Evolutionary conservation across 2,888 invertebrate species (phyloP).

Genomic region (Cotesia congregata): DNA sequence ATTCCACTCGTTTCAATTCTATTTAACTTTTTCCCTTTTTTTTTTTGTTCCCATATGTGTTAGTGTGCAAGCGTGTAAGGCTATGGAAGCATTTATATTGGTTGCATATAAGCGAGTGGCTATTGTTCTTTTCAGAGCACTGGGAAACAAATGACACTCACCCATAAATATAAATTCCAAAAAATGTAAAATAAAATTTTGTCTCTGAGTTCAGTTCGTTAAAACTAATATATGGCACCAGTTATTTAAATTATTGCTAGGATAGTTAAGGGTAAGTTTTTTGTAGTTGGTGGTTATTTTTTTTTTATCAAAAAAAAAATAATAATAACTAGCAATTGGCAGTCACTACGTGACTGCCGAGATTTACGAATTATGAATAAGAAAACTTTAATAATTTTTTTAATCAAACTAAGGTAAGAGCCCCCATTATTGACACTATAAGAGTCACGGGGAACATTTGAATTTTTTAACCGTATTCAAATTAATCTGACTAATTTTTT

Average conservation of each 20-base stretch:
- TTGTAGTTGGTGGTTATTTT: too few species aligned
- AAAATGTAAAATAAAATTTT: slow-evolving; percentile 34
- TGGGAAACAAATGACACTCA: slow-evolving; percentile 61
- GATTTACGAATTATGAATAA: too few species aligned
- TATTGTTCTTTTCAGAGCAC: slow-evolving; percentile 46
- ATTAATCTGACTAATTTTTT: too few species aligned
- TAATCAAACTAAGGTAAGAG: too few species aligned
- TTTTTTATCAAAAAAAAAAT: too few species aligned
- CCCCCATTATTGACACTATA: too few species aligned
- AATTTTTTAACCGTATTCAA: too few species aligned
- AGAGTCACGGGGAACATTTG: too few species aligned
- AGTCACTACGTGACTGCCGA: too few species aligned
- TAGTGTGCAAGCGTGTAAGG: slow-evolving; percentile 28
- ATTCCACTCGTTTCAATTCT: slow-evolving; percentile 36
- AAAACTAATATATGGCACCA: slow-evolving; percentile 68
- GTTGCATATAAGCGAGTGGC: slow-evolving; percentile 37
- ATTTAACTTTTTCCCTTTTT: slow-evolving; percentile 43
- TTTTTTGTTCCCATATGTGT: slow-evolving; percentile 35
- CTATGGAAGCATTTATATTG: slow-evolving; percentile 34
- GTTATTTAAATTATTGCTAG: slow-evolving; percentile 60
- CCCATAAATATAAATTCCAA: slow-evolving; percentile 29
- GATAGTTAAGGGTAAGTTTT: not conserved
- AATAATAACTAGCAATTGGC: too few species aligned
- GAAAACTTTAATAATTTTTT: too few species aligned
- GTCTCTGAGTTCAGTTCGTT: slow-evolving; percentile 56